Conservation (phyloP, 2,797 vertebrate genomes). For the Nannoperca australis region DNA sequence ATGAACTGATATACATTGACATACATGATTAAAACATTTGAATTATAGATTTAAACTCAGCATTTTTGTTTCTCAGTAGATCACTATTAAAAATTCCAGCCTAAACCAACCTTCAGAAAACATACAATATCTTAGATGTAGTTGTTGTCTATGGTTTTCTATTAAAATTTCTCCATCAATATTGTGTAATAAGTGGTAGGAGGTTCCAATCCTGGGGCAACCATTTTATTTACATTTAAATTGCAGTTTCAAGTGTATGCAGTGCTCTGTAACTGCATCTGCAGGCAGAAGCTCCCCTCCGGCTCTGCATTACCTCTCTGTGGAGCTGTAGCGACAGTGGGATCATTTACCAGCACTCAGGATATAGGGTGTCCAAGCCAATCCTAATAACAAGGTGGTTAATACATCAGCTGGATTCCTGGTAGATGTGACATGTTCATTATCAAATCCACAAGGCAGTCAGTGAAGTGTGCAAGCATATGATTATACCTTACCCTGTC, state of each 20-base stretch:
- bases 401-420: constrained; percentile 64
- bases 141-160: neutral
- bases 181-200: neutral
- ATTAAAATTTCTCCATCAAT: constrained; percentile 10
- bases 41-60: neutral
- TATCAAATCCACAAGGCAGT: constrained; percentile 62
- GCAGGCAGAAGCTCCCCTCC: constrained; percentile 17
- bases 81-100: neutral
- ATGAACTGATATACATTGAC: neutral
- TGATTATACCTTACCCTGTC: constrained; percentile 64
- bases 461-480: constrained; percentile 54
- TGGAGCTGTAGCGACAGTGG: constrained; percentile 43
- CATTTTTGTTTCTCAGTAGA: neutral
- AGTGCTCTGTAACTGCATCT: constrained; percentile 17
- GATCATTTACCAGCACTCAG: constrained; percentile 63
- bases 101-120: neutral
- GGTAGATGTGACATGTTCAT: constrained; percentile 59
- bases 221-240: constrained; percentile 30
- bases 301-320: constrained; percentile 37
- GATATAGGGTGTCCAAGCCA: constrained; percentile 45
- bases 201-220: neutral
- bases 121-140: neutral
- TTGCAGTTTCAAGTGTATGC: neutral
- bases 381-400: constrained; percentile 57
- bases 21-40: neutral